Evolutionary conservation across 2,797 vertebrate species (phyloP).

Genomic region (Craterocephalus amniculus): DNA sequence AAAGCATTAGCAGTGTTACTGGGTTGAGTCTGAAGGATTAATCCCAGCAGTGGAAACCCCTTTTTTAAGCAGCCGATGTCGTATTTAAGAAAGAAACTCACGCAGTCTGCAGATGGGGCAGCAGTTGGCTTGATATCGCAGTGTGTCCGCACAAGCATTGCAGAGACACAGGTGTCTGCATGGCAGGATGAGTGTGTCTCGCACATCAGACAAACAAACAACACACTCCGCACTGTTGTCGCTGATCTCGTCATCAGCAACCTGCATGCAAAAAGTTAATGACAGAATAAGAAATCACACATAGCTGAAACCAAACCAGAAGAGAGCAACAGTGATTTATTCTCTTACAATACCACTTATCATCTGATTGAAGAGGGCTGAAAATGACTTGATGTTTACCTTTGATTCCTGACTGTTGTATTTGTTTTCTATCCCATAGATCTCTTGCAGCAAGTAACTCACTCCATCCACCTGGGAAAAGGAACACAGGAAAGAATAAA

Average conservation of each 20-base stretch:
- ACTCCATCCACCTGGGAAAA: conserved; percentile 93
- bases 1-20: not conserved
- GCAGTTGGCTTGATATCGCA: conserved; percentile 98
- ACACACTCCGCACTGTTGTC: conserved; percentile 99
- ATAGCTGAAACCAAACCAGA: not conserved
- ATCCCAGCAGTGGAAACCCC: not conserved
- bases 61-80: not conserved
- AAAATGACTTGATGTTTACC: conserved; percentile 65
- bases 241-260: conserved; percentile 94
- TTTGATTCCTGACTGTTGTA: conserved; percentile 97
- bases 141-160: conserved; percentile 94
- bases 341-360: conserved; percentile 1
- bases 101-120: conserved; percentile 97
- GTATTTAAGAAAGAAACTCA: conserved; percentile 73
- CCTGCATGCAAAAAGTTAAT: conserved; percentile 74
- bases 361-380: conserved; percentile 14
- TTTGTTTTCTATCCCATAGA: conserved; percentile 99
- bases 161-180: conserved; percentile 96
- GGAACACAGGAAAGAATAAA: conserved; percentile 39
- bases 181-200: conserved; percentile 96
- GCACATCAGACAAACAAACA: conserved; percentile 95
- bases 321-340: not conserved
- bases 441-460: conserved; percentile 98
- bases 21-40: not conserved
- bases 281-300: not conserved